Base-by-base conservation (phyloP, 2,113 vertebrate species). In the Trinectes maculatus region DNA sequence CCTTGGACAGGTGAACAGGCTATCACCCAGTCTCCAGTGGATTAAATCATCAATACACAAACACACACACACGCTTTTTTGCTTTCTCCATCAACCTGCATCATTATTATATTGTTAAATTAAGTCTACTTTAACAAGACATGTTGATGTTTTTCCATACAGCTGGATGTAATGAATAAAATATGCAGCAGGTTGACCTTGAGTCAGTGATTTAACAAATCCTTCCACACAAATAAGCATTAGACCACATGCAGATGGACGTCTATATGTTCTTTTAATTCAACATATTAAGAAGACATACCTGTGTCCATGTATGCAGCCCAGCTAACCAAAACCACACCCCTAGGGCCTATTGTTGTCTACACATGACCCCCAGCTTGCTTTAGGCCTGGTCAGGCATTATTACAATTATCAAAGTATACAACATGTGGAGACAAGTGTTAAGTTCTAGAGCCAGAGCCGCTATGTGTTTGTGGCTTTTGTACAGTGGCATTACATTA, bases 301-400 rank as follows among this genome's bases (percentile, higher is more conserved):
- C 86, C 54, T 78, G 81, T 80, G 77, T 86, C 75, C 80, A 79
- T 82, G 72, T 85, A 83, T n/a, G 47, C 81, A 87, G 81, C 81
- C 81, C 69, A 65, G 73, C 79, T 80, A 85, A 63, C 79, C 71
- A 80, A 79, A 40, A 74, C 54, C 82, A 84, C 73, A 85, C 64
- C 71, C 64, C 54, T 73, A 70, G 71, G 77, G 62, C 72, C 80
- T 73, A 75, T 29, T 67, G 34, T 59, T 49, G 71, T 82, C 80
- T 77, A 79, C 71, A 74, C 70, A 66, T 28, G 37, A 73, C 46
- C 74, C 52, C 78, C 48, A 74, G 47, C 47, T 68, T 58, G 34
- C 55, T 63, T 68, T 43, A 55, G 75, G 74, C 62, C 74, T 58
- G n/a, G 37, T 79, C 11, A 61, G 71, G 67, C 66, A 69, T 56